Percentiles rank a stretch among this genome's conserved stretches.
These are phyloP conservation scores for Willisornis vidua DNA, from an alignment of 2,113 vertebrate genomes.

Conservation along the genomic window DNA sequence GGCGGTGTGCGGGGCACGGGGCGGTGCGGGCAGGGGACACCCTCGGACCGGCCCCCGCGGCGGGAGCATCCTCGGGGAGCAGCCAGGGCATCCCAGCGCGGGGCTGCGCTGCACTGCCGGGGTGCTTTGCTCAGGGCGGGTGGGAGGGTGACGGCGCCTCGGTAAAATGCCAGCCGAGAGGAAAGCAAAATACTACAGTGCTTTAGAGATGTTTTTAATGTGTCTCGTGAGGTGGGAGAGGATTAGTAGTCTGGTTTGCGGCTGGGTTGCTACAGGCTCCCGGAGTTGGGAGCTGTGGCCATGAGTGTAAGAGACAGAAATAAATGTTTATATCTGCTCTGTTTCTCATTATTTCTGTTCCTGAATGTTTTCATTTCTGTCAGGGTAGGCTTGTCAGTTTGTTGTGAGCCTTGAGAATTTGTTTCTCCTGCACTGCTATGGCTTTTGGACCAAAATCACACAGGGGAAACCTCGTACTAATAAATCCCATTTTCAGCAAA, in stretches of 20 bases:
- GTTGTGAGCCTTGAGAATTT: background rate
- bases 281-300: background rate
- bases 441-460: background rate
- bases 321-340: background rate
- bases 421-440: background rate
- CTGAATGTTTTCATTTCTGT: background rate
- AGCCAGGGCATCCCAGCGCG: fast-evolving
- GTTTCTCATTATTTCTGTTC: background rate
- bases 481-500: background rate
- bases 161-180: background rate
- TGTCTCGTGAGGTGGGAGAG: background rate
- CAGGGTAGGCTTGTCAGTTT: background rate
- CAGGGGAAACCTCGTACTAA: background rate
- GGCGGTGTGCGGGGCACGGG: background rate
- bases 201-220: background rate
- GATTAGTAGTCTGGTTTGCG: background rate
- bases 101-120: background rate
- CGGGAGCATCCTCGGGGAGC: fast-evolving
- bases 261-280: background rate
- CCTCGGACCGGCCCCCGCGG: too few relatives aligned
- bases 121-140: background rate
- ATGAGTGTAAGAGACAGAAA: background rate
- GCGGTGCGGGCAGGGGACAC: background rate
- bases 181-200: fast-evolving
- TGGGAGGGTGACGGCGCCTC: background rate